Conservation (phyloP, 2,113 vertebrate genomes). For the Podilymbus podiceps region DNA sequence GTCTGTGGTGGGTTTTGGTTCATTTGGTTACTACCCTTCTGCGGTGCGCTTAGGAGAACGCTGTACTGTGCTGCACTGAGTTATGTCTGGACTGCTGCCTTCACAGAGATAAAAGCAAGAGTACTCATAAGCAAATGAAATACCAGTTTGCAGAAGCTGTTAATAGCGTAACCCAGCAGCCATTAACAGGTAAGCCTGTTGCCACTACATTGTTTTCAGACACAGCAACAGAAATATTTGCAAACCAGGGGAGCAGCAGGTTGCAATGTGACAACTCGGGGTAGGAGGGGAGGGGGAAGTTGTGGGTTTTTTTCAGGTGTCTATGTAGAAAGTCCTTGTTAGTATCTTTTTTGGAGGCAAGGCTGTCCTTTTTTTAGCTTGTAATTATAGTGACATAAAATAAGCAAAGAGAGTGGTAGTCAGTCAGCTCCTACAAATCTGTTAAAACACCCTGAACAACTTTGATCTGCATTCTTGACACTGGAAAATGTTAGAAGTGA, state of each 20-base stretch:
- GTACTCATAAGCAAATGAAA: neutral
- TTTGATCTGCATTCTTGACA: neutral
- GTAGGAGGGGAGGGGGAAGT: accelerated
- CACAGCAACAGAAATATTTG: neutral
- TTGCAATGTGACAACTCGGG: neutral
- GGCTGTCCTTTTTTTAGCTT: neutral
- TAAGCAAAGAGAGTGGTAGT: neutral
- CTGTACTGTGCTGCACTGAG: neutral
- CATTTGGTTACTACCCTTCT: neutral
- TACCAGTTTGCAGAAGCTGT: neutral
- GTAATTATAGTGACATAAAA: neutral
- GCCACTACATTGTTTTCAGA: neutral
- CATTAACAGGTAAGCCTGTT: neutral
- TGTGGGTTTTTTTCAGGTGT: neutral
- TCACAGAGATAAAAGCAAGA: neutral
- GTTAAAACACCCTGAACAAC: neutral
- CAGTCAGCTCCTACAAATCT: neutral
- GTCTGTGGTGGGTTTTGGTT: neutral
- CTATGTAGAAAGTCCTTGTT: neutral
- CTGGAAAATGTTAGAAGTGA: neutral
- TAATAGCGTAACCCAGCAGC: neutral
- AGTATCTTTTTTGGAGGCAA: neutral
- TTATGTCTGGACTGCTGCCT: neutral
- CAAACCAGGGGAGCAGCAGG: neutral
- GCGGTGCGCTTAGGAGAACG: neutral